Evolutionary conservation across 2,797 vertebrate species (phyloP), one percentile per base, ranked within the genome.

Genomic region (Mus caroli): DNA sequence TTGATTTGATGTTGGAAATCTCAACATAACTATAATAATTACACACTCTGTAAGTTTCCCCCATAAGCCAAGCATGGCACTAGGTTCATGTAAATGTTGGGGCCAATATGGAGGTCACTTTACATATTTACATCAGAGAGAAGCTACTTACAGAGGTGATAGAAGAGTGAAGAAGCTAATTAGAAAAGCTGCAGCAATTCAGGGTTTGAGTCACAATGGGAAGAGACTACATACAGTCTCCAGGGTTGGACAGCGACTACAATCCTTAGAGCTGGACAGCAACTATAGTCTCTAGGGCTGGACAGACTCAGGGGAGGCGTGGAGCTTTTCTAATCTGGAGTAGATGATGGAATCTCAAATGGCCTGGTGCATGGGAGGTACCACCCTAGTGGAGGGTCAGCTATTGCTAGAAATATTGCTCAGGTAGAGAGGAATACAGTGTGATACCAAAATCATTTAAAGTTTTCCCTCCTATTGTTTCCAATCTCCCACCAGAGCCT

Each of bases 1-100:
- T 91, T 88, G 84, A 67, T 60, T 91, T 87, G 77, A 91, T 92
- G 43, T 92, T 24, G 13, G 64, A 31, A 89, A 62, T 92, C 20
- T 50, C 89, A 95, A 24, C 56, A 67, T 82, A 84, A 50, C 78
- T 86, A 69, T 43, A 92, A 15, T 20, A 91, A 80, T 43, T 62
- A 76, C 11, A 77, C 79, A 31, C 22, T 77, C 28, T 77, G 43
- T 89, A 83, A 79, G 31, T 86, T 37, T 40, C 24, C 10, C 24
- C 13, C 64, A 0, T 91, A 64, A 84, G 83, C 40, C n/a, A 91
- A 52, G 22, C 31, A 67, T 87, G 60, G 28, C 19, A 64, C 56
- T 52, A 83, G 37, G 88, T 13, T 50, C 43, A 92, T 80, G 54
- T 19, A 92, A 73, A 10, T 77, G 67, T 82, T 10, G 69, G 28